Base-by-base conservation (phyloP, 2,888 invertebrate genomes). In the Teleogryllus oceanicus region DNA sequence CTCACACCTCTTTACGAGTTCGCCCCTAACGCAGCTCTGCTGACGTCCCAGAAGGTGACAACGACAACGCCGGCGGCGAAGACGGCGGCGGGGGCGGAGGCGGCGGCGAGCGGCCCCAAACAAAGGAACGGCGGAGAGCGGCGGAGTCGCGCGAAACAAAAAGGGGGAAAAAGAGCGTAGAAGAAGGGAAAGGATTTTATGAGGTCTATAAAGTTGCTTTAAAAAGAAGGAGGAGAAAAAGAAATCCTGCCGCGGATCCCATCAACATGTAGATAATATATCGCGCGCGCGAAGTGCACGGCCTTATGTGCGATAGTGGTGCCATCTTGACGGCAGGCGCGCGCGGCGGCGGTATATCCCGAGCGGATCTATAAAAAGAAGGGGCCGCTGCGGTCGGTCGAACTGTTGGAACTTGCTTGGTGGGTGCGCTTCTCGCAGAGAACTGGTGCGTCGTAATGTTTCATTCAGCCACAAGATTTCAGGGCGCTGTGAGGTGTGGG, bases 121-220 rank as follows among this genome's bases (percentile, higher is more conserved):
- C 62, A 62, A 62, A 62, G n/a, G 62, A 62, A 13, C n/a, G 62
- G 62, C 62, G 13, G 62, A 13, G 62, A 62, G 62, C 62, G n/a
- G 62, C 62, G 62, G n/a, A 62, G 62, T n/a, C 62, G 62, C 62
- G 62, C 62, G 62, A 62, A 62, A 62, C 62, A 62, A 62, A 62
- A 62, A 62, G 16, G 62, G n/a, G 62, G n/a, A n/a, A 62, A 62
- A n/a, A 62, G 62, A 62, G 62, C 62, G 62, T 13, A 62, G 62
- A 62, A 62, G 37, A 37, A 37, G 37, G n/a, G 62, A 62, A 62
- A 62, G 62, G 62, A 62, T 62, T 62, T 62, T 62, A 62, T 62
- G 13, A 62, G 62, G 62, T 62, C 62, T 62, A 62, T 62, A 62
- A 62, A 62, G 62, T 62, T 62, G 62, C 62, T 62, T 62, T 62